Base-by-base conservation (phyloP, 2,113 vertebrate species). In the Bos taurus region DNA sequence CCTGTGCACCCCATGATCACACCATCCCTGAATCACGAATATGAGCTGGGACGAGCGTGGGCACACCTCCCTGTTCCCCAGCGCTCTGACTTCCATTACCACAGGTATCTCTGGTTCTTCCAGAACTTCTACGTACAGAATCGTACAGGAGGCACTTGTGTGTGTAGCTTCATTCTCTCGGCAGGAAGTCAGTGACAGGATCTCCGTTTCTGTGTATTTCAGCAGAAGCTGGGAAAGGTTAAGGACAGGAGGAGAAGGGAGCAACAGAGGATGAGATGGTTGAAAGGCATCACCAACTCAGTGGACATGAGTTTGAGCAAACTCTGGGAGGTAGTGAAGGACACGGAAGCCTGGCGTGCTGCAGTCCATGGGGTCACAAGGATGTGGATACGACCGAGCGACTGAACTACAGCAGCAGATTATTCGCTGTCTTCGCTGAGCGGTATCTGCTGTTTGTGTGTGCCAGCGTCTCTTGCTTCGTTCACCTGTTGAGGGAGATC, bases 21-120 rank as follows among this genome's bases (percentile, higher is more conserved):
- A 8, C 54, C 54, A 23, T 2, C 54, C 7, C 19, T 56, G 54
- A 56, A 56, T 28, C 74, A 46, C 1, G 2, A 6, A 14, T 7
- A 4, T 0, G 6, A 46, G 40, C 13, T 7, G 40, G 12, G 43
- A 26, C 0, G 0, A 7, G 23, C 0, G 23, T 14, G 19, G 6
- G 74, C 2, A 6, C 11, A 13, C 74, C 25, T 78, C 40, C 40
- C 1, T 40, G 21, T 1, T 7, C 74, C 26, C 40, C 17, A 67
- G n/a, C 2, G 6, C 40, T 26, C 3, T 30, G 36, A 54, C 54
- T 33, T 21, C n/a, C 46, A 40, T 67, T 5, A 28, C 2, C 56
- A n/a, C 2, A 36, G 52, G 4, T 13, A 21, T 4, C 9, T 26
- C 19, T 23, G 80, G 30, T 23, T 56, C 36, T 43, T 40, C 26